A percentile compares a stretch with the other conserved stretches of the same genome.
These are phyloP conservation scores for Isaurus tuberculatus DNA, from an alignment of 92 coral and sea anemone species.

Conservation along the genomic window DNA sequence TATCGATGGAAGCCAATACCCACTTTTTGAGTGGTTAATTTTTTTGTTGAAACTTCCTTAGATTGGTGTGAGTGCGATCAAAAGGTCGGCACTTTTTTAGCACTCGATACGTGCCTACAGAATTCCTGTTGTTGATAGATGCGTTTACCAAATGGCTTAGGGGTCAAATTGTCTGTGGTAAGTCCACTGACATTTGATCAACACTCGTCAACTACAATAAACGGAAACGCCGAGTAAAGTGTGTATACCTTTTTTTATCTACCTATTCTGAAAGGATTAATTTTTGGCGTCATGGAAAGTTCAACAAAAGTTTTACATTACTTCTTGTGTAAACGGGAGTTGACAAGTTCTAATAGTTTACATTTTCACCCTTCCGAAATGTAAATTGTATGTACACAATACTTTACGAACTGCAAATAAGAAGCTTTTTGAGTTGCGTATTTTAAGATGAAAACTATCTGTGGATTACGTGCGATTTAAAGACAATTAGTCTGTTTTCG, in stretches of 20 bases:
- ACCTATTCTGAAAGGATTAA: constrained; percentile 82
- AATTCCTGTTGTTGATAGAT: constrained; percentile 78
- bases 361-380: constrained; percentile 93
- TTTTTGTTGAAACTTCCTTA: constrained; percentile 60
- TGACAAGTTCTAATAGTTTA: constrained; percentile 92
- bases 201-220: constrained; percentile 54
- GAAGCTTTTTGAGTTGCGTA: constrained; percentile 60
- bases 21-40: constrained; percentile 52
- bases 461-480: constrained; percentile 83
- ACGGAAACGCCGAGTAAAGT: constrained; percentile 77
- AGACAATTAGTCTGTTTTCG: constrained; percentile 68
- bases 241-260: constrained; percentile 67
- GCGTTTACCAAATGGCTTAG: constrained; percentile 40
- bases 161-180: constrained; percentile 78
- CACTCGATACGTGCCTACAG: constrained; percentile 69
- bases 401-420: constrained; percentile 79
- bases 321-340: constrained; percentile 82
- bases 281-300: constrained; percentile 78
- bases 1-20: constrained; percentile 62
- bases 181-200: constrained; percentile 58
- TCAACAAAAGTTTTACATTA: constrained; percentile 87
- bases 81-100: constrained; percentile 65
- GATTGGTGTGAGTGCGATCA: constrained; percentile 72
- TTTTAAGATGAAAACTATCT: constrained; percentile 44
- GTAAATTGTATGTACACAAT: constrained; percentile 86